phyloP scores from a whole-genome alignment of 2,113 vertebrate genomes.

The Carassius gibelio region DNA sequence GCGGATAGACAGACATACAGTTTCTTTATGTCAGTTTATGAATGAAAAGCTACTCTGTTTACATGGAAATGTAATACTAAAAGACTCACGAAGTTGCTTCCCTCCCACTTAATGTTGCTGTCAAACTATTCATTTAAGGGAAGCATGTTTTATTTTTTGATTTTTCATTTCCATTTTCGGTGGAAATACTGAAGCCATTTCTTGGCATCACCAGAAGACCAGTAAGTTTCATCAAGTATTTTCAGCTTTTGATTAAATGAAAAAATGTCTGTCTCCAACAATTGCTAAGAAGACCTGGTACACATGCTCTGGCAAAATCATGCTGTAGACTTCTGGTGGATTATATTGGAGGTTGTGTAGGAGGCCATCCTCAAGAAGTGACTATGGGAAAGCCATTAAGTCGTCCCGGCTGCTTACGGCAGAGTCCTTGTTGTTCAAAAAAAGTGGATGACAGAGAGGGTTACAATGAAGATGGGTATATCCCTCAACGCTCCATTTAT shows the following conservation, averaged over 20 bases:
- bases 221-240: not conserved
- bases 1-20: not conserved
- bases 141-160: not conserved
- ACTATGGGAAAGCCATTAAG: conserved; percentile 96
- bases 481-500: conserved; percentile 95
- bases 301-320: not conserved
- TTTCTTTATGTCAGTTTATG: not conserved
- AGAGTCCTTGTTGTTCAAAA: conserved; percentile 92
- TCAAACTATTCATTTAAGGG: not conserved
- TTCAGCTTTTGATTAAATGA: not conserved
- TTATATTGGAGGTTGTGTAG: conserved; percentile 11
- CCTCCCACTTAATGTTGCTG: not conserved
- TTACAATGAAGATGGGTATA: conserved; percentile 93
- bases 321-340: not conserved
- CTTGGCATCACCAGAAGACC: not conserved
- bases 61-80: not conserved
- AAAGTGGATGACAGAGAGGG: conserved; percentile 84
- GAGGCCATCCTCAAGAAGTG: conserved; percentile 16
- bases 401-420: conserved; percentile 93
- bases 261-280: not conserved
- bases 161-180: not conserved
- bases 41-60: not conserved
- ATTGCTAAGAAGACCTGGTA: not conserved
- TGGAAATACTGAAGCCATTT: conserved; percentile 4
- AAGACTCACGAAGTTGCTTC: conserved; percentile 34